Conservation (phyloP, 2,113 vertebrate species). For the Prietella phreatophila region DNA sequence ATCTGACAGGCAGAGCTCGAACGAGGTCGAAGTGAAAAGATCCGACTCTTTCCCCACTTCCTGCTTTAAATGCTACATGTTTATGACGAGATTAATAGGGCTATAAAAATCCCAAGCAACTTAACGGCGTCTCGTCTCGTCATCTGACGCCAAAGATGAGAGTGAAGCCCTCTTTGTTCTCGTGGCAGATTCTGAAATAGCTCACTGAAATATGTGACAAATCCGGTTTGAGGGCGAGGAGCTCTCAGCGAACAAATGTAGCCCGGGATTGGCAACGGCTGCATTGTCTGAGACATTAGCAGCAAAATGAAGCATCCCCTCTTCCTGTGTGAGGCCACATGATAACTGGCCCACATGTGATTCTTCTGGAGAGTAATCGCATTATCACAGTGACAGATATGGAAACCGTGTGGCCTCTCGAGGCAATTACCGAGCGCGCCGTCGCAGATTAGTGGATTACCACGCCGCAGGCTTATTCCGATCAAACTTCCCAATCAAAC, state of each 20-base stretch:
- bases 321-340: not conserved
- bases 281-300: not conserved
- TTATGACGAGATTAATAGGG: constrained; percentile 70
- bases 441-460: constrained; percentile 51
- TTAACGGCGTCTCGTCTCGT: constrained; percentile 62
- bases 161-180: constrained; percentile 60
- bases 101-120: constrained; percentile 58
- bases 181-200: constrained; percentile 66
- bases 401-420: constrained; percentile 50
- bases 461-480: constrained; percentile 45
- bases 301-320: not conserved
- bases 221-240: constrained; percentile 66
- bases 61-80: constrained; percentile 66
- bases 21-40: constrained; percentile 59
- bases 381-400: constrained; percentile 53
- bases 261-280: not conserved
- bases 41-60: constrained; percentile 43
- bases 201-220: constrained; percentile 65
- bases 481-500: constrained; percentile 55
- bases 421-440: constrained; percentile 58
- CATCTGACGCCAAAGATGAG: constrained; percentile 9
- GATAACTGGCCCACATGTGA: constrained; percentile 21
- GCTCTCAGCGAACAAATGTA: not conserved
- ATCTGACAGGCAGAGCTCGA: constrained; percentile 53
- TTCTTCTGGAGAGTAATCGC: constrained; percentile 57